Conservation (phyloP, 2,888 invertebrate genomes). For the Watsonalla cultraria region DNA sequence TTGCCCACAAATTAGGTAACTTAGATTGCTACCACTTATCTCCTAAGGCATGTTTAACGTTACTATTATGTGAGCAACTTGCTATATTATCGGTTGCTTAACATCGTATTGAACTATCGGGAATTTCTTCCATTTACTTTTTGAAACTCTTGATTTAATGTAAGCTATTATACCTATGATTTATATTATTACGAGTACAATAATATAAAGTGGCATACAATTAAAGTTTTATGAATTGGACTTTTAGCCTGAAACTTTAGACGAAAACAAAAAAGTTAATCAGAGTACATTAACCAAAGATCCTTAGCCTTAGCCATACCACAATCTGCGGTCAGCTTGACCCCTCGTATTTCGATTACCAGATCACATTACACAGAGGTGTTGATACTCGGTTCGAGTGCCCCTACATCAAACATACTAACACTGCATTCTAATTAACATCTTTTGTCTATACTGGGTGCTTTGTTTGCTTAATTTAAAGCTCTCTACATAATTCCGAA, state of each 20-base stretch:
- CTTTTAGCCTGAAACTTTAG: too few species aligned
- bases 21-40: conserved; percentile 58
- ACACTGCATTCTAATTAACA: conserved; percentile 57
- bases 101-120: neutral
- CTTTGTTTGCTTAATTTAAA: conserved; percentile 38
- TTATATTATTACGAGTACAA: too few species aligned
- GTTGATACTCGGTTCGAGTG: conserved; percentile 54
- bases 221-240: too few species aligned
- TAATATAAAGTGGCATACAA: too few species aligned
- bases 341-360: conserved; percentile 55
- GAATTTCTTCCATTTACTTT: neutral
- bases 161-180: too few species aligned
- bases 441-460: conserved; percentile 31
- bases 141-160: too few species aligned
- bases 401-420: conserved; percentile 53
- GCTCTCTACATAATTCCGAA: conserved; percentile 10
- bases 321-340: conserved; percentile 52
- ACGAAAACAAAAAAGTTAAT: conserved; percentile 1
- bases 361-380: conserved; percentile 63
- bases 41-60: conserved; percentile 36
- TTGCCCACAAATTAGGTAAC: conserved; percentile 61
- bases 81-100: neutral
- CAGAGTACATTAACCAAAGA: conserved; percentile 19
- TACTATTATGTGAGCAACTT: neutral
- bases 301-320: conserved; percentile 34